phyloP scores from a whole-genome alignment of 2,113 vertebrate genomes.

The Thinocorus orbignyianus region DNA sequence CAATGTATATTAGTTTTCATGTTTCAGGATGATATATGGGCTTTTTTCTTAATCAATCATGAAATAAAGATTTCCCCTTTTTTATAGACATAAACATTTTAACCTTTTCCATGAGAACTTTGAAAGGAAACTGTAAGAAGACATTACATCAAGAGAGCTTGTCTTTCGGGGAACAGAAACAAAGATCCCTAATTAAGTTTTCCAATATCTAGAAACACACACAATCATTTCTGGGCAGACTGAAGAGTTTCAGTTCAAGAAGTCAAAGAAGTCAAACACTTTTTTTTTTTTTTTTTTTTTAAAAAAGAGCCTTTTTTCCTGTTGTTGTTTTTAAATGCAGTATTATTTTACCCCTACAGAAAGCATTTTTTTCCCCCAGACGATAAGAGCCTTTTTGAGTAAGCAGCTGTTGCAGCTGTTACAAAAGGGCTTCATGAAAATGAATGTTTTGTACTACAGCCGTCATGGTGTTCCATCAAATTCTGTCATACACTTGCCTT shows the following conservation, averaged over 20 bases:
- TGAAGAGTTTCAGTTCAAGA: not conserved
- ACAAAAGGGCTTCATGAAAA: conserved; percentile 4
- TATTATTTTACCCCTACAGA: not conserved
- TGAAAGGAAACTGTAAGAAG: not conserved
- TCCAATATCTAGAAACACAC: not conserved
- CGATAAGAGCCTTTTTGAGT: not conserved
- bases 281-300: not conserved
- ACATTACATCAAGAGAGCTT: not conserved
- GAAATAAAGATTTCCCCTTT: not conserved
- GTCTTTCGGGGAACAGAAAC: not conserved
- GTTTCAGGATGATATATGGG: not conserved
- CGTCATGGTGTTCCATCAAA: not conserved
- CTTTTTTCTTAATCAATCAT: not conserved
- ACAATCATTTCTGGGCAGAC: not conserved
- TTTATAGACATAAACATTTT: not conserved
- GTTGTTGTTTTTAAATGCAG: not conserved
- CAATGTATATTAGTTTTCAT: not conserved
- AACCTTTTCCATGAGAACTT: not conserved
- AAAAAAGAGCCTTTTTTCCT: not conserved
- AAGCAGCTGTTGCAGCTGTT: not conserved
- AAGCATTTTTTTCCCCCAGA: not conserved
- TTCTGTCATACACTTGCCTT: not conserved
- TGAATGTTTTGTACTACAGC: not conserved
- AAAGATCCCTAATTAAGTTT: not conserved
- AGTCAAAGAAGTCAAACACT: not conserved